These are phyloP conservation scores for Portevinia maculata DNA, from an alignment of 2,888 invertebrate genomes.

Conservation along the genomic window DNA sequence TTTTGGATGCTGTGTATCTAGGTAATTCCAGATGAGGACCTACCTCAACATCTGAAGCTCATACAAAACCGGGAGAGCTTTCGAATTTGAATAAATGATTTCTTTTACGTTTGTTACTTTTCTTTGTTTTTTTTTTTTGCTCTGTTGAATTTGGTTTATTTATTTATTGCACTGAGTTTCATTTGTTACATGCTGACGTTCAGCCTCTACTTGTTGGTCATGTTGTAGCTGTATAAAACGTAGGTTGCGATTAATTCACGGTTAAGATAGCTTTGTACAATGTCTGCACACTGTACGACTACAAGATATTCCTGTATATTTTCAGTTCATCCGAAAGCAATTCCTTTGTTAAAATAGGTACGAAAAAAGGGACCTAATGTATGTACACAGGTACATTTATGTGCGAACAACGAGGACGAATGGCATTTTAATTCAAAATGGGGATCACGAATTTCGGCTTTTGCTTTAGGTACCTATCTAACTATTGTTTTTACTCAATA, in stretches of 20 bases:
- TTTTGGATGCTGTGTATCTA: slow-evolving; percentile 71
- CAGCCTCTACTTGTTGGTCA: slow-evolving; percentile 69
- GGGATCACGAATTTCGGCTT: too few relatives aligned
- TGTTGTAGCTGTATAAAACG: slow-evolving; percentile 21
- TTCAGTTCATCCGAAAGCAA: neutral
- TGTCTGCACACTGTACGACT: neutral
- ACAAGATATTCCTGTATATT: neutral
- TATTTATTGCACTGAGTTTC: slow-evolving; percentile 50
- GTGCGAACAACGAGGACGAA: neutral
- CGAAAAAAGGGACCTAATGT: neutral
- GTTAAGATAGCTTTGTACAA: slow-evolving; percentile 19
- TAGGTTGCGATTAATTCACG: slow-evolving; percentile 48
- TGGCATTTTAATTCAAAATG: slow-evolving; percentile 1
- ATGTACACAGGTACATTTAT: neutral
- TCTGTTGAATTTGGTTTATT: slow-evolving; percentile 3
- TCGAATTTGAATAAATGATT: slow-evolving; percentile 13
- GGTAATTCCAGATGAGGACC: slow-evolving; percentile 72
- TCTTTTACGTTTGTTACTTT: slow-evolving; percentile 13
- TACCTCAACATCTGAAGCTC: slow-evolving; percentile 72
- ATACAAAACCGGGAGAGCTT: slow-evolving; percentile 48
- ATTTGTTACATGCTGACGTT: slow-evolving; percentile 64
- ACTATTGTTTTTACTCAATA: too few relatives aligned
- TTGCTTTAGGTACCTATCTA: too few relatives aligned
- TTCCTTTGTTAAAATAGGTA: neutral
- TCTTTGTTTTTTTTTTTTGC: neutral